These are phyloP conservation scores for Drosophila parthenogenetica DNA, from an alignment of 2,888 invertebrate genomes.

Conservation along the genomic window DNA sequence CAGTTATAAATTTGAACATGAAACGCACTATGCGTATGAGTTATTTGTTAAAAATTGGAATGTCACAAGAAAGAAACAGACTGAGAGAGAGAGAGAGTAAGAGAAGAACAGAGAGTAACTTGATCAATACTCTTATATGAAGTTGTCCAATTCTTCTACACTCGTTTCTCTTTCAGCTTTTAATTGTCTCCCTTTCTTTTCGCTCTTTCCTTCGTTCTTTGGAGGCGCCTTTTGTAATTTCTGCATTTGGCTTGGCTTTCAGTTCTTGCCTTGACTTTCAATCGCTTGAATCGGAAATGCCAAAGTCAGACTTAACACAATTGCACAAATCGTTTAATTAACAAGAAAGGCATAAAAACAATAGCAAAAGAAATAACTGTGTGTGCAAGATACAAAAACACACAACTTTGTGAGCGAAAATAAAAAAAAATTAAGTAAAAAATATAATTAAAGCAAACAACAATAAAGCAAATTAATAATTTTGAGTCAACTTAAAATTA, in stretches of 20 bases:
- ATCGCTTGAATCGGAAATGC: slow-evolving; percentile 65
- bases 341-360: slow-evolving; percentile 6
- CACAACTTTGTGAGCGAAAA: too few relatives aligned
- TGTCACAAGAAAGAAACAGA: not conserved
- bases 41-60: not conserved
- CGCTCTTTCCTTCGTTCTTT: slow-evolving; percentile 2
- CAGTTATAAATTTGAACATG: too few relatives aligned
- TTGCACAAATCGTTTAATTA: not conserved
- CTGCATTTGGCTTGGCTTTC: slow-evolving; percentile 30
- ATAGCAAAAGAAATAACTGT: not conserved
- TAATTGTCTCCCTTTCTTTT: not conserved
- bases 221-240: slow-evolving; percentile 13
- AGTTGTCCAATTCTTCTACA: not conserved
- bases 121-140: slow-evolving; percentile 14
- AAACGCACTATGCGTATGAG: not conserved
- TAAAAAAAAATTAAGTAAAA: too few relatives aligned
- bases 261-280: slow-evolving; percentile 36
- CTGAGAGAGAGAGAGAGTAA: not conserved
- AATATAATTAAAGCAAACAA: too few relatives aligned
- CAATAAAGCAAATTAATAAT: too few relatives aligned
- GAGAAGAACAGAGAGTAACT: not conserved
- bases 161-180: not conserved
- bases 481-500: too few relatives aligned
- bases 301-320: slow-evolving; percentile 26
- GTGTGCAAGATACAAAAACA: too few relatives aligned